Base-by-base conservation (phyloP, 2,113 vertebrate species). In the Lophius piscatorius region DNA sequence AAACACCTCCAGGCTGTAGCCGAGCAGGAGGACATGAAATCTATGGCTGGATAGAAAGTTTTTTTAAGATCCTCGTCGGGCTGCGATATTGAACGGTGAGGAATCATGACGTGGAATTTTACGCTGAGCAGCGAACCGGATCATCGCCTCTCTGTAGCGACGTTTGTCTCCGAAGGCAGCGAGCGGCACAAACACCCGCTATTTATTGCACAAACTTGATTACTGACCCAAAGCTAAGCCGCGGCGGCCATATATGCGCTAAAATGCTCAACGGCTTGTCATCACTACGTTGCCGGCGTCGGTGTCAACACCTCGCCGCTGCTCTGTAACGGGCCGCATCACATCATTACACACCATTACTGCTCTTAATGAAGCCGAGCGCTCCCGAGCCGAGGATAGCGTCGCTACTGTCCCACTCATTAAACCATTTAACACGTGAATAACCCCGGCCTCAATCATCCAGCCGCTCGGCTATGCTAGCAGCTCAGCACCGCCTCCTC, bases 341-440 rank as follows among this genome's bases (percentile, higher is more conserved):
- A 71, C 79, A 78, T 82, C 72, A 75, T 84, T 75, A 75, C 70
- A 73, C 69, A 56, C 74, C 59, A 82, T 85, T 82, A 85, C 72
- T 70, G 62, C 24, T 70, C 29, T 33, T 81, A 87, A 85, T 79
- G 72, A 64, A 76, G 70, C 76, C 76, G 80, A 75, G 65, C 72
- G 50, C 58, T 64, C 63, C 49, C 47, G 13, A 58, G 57, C 64
- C 38, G 49, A 62, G 64, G 50, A 74, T 39, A 14, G 24, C 10
- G 41, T 31, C 63, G 66, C 64, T 4, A 5, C 60, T 41, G 49
- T 42, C 50, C 20, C 51, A 78, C 62, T 78, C 79, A 72, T 72
- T 82, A 71, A 74, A 57, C 20, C 22, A 55, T 71, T 66, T 63
- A 35, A 75, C 59, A 49, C 68, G 63, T 67, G 70, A 75, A 77